A percentile compares a stretch with the other conserved stretches of the same genome.
Conservation (phyloP, 2,888 invertebrate species). For the Philereme transversata region DNA sequence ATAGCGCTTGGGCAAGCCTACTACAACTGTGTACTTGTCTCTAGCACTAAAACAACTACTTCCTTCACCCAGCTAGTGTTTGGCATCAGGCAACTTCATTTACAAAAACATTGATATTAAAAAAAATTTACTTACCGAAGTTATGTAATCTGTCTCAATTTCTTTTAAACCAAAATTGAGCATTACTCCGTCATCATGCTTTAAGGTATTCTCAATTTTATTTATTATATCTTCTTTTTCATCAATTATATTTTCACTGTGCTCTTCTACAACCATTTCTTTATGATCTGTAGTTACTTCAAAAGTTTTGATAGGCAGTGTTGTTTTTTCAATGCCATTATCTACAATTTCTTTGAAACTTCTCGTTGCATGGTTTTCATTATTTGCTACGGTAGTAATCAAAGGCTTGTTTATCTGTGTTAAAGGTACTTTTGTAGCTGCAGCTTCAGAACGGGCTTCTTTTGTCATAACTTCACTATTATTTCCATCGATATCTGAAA, state of each 20-base stretch:
- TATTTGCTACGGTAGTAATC: slow-evolving; percentile 6
- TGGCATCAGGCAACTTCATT: too few species aligned
- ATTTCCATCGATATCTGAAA: slow-evolving; percentile 67
- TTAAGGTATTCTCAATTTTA: slow-evolving; percentile 2
- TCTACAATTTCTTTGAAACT: slow-evolving; percentile 9
- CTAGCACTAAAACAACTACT: too few species aligned
- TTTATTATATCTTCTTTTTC: slow-evolving; percentile 6
- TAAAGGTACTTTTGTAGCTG: not conserved
- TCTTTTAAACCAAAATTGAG: slow-evolving; percentile 30
- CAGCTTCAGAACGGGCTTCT: slow-evolving; percentile 16
- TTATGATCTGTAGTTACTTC: slow-evolving; percentile 12
- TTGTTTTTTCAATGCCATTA: slow-evolving; percentile 18
- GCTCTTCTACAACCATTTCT: not conserved
- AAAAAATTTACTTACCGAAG: slow-evolving; percentile 34
- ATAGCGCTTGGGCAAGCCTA: too few species aligned
- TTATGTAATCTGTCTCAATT: slow-evolving; percentile 35
- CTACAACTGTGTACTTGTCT: too few species aligned
- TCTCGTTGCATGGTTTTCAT: slow-evolving; percentile 4
- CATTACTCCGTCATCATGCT: slow-evolving; percentile 10
- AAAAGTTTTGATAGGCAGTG: not conserved
- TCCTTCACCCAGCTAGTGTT: too few species aligned
- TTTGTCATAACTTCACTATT: slow-evolving; percentile 44
- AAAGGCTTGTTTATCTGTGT: slow-evolving; percentile 1
- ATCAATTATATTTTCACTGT: slow-evolving; percentile 9
- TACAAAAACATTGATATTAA: not conserved